These are phyloP conservation scores for Philaethria dido DNA, from an alignment of 2,888 invertebrate genomes.

Conservation along the genomic window DNA sequence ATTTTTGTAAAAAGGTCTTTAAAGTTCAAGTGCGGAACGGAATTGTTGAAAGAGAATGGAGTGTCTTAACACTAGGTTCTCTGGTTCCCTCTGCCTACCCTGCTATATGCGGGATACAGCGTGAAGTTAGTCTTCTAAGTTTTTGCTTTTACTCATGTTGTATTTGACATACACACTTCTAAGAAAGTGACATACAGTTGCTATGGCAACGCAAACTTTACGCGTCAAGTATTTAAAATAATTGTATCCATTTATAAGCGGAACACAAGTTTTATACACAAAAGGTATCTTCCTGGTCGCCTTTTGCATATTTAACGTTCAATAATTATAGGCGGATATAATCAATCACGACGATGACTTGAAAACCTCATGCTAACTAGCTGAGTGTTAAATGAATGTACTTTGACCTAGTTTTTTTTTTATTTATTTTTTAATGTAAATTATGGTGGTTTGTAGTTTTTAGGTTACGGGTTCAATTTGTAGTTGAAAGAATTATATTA, in stretches of 20 bases:
- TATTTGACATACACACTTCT: neutral
- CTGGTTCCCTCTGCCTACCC: too few species aligned
- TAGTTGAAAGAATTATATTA: too few species aligned
- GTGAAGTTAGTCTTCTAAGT: too few species aligned
- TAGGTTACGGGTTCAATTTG: too few species aligned
- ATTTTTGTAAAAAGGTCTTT: too few species aligned
- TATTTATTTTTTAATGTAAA: neutral
- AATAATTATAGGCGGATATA: slow-evolving; percentile 14
- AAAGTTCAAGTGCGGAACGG: too few species aligned
- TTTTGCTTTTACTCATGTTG: too few species aligned
- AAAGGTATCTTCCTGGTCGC: slow-evolving; percentile 1
- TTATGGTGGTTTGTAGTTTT: too few species aligned
- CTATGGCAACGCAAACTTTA: too few species aligned
- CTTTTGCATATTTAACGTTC: slow-evolving; percentile 21
- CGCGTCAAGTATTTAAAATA: neutral
- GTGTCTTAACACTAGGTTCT: too few species aligned
- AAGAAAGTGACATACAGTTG: neutral
- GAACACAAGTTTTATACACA: neutral
- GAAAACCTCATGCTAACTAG: neutral
- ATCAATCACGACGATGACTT: slow-evolving; percentile 19
- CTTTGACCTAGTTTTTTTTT: slow-evolving; percentile 10
- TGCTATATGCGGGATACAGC: too few species aligned
- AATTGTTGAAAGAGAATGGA: too few species aligned
- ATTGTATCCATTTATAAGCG: neutral
- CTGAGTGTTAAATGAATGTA: neutral